Conservation (phyloP, 2,797 vertebrate genomes). For the Cossypha caffra region DNA sequence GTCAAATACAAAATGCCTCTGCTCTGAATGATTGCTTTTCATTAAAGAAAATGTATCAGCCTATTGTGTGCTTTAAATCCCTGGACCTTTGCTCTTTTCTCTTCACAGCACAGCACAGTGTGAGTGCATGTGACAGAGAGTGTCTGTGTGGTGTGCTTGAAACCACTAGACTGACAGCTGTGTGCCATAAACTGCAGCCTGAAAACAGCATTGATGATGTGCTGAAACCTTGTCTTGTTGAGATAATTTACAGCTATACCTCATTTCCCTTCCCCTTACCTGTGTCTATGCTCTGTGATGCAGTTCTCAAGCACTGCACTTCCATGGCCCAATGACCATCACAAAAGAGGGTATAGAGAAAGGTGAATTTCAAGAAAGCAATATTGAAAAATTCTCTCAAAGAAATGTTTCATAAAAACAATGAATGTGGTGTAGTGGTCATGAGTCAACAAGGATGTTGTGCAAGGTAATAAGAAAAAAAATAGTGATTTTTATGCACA, state of each 20-base stretch:
- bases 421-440: background rate
- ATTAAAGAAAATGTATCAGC: background rate
- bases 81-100: background rate
- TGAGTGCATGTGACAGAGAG: background rate
- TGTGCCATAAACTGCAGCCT: background rate
- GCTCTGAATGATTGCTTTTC: background rate
- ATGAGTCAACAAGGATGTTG: background rate
- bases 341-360: background rate
- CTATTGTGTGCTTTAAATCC: background rate
- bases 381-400: background rate
- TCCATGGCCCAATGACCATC: background rate
- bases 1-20: background rate
- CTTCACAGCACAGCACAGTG: background rate
- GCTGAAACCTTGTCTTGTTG: background rate
- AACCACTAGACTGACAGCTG: background rate
- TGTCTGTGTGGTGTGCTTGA: background rate
- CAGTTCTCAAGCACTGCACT: background rate
- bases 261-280: background rate
- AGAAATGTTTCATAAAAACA: background rate
- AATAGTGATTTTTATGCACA: background rate
- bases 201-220: background rate
- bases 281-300: background rate
- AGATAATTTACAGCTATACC: background rate
- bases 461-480: background rate
- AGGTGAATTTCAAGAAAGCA: background rate